A percentile compares a stretch with the other conserved stretches of the same genome.
Evolutionary conservation across 1,140 invertebrate genomes (phyloP).

Genomic region (Tetramorium parvispinum): DNA sequence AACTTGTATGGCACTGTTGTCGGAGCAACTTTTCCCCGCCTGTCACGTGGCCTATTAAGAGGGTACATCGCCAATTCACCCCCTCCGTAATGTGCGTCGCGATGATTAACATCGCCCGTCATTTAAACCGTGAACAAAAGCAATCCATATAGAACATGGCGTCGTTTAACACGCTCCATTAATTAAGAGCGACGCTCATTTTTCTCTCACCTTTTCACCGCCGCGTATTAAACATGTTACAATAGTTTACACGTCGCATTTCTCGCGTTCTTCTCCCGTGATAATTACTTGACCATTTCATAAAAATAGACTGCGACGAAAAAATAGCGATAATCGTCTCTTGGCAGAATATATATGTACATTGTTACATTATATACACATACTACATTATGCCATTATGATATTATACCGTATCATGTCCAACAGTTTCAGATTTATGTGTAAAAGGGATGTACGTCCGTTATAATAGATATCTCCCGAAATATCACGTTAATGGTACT

Average conservation of each 20-base stretch:
- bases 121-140: slow-evolving; percentile 60
- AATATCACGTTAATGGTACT: slow-evolving; percentile 28
- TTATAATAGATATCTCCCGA: background rate
- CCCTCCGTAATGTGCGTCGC: slow-evolving; percentile 40
- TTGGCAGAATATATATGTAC: background rate
- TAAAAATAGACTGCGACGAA: background rate
- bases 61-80: slow-evolving; percentile 41
- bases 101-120: slow-evolving; percentile 58
- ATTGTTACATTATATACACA: background rate
- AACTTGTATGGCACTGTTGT: slow-evolving; percentile 46
- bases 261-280: background rate
- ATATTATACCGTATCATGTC: background rate
- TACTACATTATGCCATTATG: background rate
- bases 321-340: background rate
- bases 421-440: background rate
- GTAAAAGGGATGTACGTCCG: background rate
- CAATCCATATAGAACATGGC: slow-evolving; percentile 43
- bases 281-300: background rate
- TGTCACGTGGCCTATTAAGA: slow-evolving; percentile 60
- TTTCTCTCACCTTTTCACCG: background rate
- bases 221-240: slow-evolving; percentile 15
- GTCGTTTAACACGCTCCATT: slow-evolving; percentile 42
- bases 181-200: slow-evolving; percentile 43
- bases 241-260: background rate
- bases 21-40: slow-evolving; percentile 56